Evolutionary conservation across 2,113 vertebrate genomes (phyloP), one percentile per base, ranked within the genome.

Genomic region (Nothoprocta perdicaria): DNA sequence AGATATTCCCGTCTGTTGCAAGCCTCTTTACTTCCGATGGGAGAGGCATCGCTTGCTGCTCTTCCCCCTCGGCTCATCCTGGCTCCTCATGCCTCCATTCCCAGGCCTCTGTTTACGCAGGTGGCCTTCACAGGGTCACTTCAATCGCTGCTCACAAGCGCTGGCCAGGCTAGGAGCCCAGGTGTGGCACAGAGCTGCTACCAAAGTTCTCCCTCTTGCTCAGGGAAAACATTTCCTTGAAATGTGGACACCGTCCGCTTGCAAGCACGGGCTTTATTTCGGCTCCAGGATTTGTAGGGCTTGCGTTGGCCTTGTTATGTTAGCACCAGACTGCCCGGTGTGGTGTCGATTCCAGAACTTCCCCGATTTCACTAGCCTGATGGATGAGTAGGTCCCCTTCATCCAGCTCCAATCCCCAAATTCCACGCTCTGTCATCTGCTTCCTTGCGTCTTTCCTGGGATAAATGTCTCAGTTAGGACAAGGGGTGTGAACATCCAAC

Each of bases 11-110:
- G 6, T 52, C 78, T 52, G 15, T 21, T 1, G 1, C 31, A 50
- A 45, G 53, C 58, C 24, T 55, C 43, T 73, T 63, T 48, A 58
- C 91, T 85, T 92, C 80, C 93, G 67, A 38, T 75, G 80, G 88
- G 86, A 95, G 67, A 72, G 73, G 52, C 58, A 53, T 38, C 24
- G 27, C 89, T 83, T 65, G 55, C 89, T 5, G 9, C 24, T 2
- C 26, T 80, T 90, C 81, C 45, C 85, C 68, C 76, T 92, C 58
- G 21, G 9, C 69, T 61, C 6, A 81, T 65, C 52, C 76, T 94
- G 81, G 76, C 78, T 67, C 4, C 19, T 53, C 74, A 55, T 6
- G 19, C 33, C 90, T 90, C 86, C 3, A 1, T 41, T 53, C 76
- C 35, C 12, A 16, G 61, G 26, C 52, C 57, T 90, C 81, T 91